phyloP scores from a whole-genome alignment of 2,888 invertebrate species.

The Polyommatus iphigenia region DNA sequence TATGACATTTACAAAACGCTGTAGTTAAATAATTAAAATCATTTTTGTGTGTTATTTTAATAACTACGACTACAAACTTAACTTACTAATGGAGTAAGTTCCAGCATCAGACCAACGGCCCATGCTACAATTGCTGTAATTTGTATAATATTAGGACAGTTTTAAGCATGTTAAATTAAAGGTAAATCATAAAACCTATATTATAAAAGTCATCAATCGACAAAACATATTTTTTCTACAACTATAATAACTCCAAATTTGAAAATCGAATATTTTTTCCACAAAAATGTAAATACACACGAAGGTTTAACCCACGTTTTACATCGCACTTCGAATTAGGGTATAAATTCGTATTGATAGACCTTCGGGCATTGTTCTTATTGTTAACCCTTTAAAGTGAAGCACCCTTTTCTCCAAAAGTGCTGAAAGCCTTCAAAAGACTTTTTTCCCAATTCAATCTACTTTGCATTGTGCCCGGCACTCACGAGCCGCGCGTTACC shows the following conservation, averaged over 20 bases:
- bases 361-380: constrained; percentile 59
- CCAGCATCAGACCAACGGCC: too few relatives aligned
- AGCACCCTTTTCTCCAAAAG: constrained; percentile 61
- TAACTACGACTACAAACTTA: too few relatives aligned
- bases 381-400: constrained; percentile 69
- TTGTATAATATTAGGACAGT: too few relatives aligned
- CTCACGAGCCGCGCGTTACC: constrained; percentile 76
- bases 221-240: too few relatives aligned
- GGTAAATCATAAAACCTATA: too few relatives aligned
- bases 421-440: constrained; percentile 69
- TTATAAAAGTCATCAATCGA: too few relatives aligned
- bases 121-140: too few relatives aligned
- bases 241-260: too few relatives aligned
- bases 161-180: too few relatives aligned
- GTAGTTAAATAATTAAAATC: not conserved
- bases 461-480: constrained; percentile 78
- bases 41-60: too few relatives aligned
- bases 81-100: too few relatives aligned
- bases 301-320: constrained; percentile 38
- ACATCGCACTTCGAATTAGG: constrained; percentile 44
- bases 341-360: constrained; percentile 42
- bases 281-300: constrained; percentile 6
- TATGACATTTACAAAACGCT: not conserved
- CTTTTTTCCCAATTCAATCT: constrained; percentile 78
- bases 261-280: not conserved